A percentile compares a stretch with the other conserved stretches of the same genome.
Evolutionary conservation across 2,888 invertebrate genomes (phyloP).

Genomic region (Serripes groenlandicus): DNA sequence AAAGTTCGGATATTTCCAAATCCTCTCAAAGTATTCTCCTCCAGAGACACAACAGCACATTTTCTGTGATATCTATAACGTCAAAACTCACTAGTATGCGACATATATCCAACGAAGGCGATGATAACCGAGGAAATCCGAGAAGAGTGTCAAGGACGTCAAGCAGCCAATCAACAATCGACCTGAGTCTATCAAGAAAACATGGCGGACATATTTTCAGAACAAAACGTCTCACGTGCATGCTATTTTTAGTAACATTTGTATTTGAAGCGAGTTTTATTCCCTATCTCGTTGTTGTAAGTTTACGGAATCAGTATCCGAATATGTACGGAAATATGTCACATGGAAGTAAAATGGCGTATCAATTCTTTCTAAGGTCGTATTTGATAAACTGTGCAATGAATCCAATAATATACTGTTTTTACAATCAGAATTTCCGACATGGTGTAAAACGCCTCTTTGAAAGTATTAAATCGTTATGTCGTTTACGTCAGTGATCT

Average conservation of each 20-base stretch:
- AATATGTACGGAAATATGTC: constrained; percentile 34
- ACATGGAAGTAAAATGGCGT: constrained; percentile 54
- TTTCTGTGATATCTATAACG: constrained; percentile 39
- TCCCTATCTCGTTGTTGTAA: constrained; percentile 58
- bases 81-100: constrained; percentile 32
- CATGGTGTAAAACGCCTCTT: constrained; percentile 58
- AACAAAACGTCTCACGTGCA: constrained; percentile 57
- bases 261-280: constrained; percentile 66
- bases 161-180: constrained; percentile 54
- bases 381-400: constrained; percentile 66
- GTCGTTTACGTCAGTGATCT: no score
- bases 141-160: constrained; percentile 38
- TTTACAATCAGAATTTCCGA: constrained; percentile 64
- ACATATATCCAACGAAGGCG: constrained; percentile 20
- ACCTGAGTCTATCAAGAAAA: constrained; percentile 48
- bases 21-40: constrained; percentile 35
- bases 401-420: constrained; percentile 64
- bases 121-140: constrained; percentile 2
- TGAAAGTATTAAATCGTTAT: constrained; percentile 54
- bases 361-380: constrained; percentile 58
- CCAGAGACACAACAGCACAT: constrained; percentile 48
- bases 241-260: constrained; percentile 61
- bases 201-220: constrained; percentile 62
- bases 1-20: constrained; percentile 20
- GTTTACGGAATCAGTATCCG: constrained; percentile 47